Percentiles rank a stretch among this genome's conserved stretches.
These are phyloP conservation scores for Sphaerophoria rueppellii DNA, from an alignment of 2,888 invertebrate species.

Conservation along the genomic window DNA sequence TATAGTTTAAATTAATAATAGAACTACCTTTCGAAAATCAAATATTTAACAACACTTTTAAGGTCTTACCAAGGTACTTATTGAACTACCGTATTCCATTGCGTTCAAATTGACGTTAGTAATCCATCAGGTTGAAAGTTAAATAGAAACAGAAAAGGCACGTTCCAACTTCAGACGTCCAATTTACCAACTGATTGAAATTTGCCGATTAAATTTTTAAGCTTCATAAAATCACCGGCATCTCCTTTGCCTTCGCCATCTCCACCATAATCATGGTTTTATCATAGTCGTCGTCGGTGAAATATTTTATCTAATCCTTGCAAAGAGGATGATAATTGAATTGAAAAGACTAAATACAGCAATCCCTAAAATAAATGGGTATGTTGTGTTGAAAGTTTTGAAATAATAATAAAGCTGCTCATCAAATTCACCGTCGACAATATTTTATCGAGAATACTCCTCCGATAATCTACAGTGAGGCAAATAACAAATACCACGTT, in stretches of 20 bases:
- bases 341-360: constrained; percentile 6
- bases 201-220: constrained; percentile 20
- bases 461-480: background rate
- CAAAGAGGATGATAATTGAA: background rate
- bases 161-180: background rate
- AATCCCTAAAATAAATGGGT: background rate
- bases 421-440: constrained; percentile 30
- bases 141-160: too few relatives aligned
- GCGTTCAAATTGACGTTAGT: too few relatives aligned
- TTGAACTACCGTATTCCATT: too few relatives aligned
- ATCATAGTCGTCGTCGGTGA: background rate
- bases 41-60: too few relatives aligned
- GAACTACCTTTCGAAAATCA: too few relatives aligned
- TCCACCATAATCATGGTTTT: too few relatives aligned
- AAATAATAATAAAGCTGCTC: constrained; percentile 41
- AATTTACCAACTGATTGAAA: background rate
- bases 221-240: background rate
- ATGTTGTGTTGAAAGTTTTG: constrained; percentile 41
- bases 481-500: background rate
- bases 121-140: too few relatives aligned
- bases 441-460: background rate
- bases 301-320: constrained; percentile 18
- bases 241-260: background rate
- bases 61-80: too few relatives aligned
- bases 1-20: too few relatives aligned